These are phyloP conservation scores for Sesia apiformis DNA, from an alignment of 2,888 invertebrate species.

Conservation along the genomic window DNA sequence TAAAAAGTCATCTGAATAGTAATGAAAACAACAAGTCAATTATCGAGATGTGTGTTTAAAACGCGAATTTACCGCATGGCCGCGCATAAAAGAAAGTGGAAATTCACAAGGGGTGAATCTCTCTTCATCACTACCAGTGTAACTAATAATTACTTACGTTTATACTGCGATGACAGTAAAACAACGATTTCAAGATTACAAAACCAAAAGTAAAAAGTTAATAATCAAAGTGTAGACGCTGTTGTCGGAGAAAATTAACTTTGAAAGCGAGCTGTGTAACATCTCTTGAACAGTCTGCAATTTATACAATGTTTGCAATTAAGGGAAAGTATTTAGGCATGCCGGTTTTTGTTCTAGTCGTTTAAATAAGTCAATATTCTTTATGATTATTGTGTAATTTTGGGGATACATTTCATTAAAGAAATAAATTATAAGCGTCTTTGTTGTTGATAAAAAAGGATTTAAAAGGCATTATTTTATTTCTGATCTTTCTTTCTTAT, in stretches of 20 bases:
- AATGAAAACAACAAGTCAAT: conserved; percentile 11
- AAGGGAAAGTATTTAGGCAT: not conserved
- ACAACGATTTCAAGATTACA: conserved; percentile 2
- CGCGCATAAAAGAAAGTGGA: conserved; percentile 51
- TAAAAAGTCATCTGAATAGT: not conserved
- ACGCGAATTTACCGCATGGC: conserved; percentile 47
- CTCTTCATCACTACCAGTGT: conserved; percentile 12
- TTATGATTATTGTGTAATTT: no score
- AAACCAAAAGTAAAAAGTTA: conserved; percentile 5
- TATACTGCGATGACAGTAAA: conserved; percentile 5
- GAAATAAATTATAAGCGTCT: no score
- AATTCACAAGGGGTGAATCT: conserved; percentile 30
- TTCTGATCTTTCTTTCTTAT: no score
- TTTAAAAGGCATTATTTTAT: no score
- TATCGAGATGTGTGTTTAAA: conserved; percentile 35
- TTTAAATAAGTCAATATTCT: not conserved
- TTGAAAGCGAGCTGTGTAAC: not conserved
- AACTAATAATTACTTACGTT: conserved; percentile 1
- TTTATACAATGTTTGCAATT: not conserved
- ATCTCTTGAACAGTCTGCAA: not conserved
- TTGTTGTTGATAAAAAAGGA: no score
- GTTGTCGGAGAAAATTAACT: not conserved
- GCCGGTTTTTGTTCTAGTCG: not conserved
- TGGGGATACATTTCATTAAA: no score
- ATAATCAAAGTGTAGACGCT: conserved; percentile 2